Conservation (phyloP, 2,113 vertebrate species). For the Ciconia maguari region DNA sequence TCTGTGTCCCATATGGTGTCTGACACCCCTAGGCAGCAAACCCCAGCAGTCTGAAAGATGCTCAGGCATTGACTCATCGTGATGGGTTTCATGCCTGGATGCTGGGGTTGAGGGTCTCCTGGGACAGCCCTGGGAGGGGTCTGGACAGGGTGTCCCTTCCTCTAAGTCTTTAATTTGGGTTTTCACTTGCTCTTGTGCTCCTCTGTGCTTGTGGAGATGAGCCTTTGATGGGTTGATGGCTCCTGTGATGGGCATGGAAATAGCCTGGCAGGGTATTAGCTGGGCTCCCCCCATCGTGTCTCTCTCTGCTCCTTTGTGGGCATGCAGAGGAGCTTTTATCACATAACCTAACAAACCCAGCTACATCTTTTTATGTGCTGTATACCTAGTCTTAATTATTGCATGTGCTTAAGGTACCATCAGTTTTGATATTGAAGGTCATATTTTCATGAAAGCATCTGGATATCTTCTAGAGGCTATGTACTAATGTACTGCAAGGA, state of each 20-base stretch:
- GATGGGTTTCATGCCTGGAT: not conserved
- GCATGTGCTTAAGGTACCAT: not conserved
- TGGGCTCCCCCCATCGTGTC: fast-evolving
- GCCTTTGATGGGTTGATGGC: not conserved
- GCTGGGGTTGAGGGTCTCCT: not conserved
- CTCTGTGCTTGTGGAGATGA: not conserved
- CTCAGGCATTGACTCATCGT: not conserved
- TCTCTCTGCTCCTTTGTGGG: not conserved
- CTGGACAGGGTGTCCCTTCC: not conserved
- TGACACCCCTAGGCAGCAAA: not conserved
- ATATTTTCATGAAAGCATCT: not conserved
- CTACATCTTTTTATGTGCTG: not conserved
- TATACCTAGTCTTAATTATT: not conserved
- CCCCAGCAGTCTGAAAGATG: not conserved
- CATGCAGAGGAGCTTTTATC: not conserved
- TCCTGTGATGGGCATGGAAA: not conserved
- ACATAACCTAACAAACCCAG: not conserved
- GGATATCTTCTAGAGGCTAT: not conserved
- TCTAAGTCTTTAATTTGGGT: not conserved
- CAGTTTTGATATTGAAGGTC: not conserved
- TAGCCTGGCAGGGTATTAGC: not conserved
- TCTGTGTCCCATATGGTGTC: fast-evolving
- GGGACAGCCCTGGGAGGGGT: not conserved
- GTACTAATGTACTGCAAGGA: not conserved
- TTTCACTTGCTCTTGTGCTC: not conserved